Conservation (phyloP, 2,113 vertebrate genomes). For the Kryptolebias marmoratus region DNA sequence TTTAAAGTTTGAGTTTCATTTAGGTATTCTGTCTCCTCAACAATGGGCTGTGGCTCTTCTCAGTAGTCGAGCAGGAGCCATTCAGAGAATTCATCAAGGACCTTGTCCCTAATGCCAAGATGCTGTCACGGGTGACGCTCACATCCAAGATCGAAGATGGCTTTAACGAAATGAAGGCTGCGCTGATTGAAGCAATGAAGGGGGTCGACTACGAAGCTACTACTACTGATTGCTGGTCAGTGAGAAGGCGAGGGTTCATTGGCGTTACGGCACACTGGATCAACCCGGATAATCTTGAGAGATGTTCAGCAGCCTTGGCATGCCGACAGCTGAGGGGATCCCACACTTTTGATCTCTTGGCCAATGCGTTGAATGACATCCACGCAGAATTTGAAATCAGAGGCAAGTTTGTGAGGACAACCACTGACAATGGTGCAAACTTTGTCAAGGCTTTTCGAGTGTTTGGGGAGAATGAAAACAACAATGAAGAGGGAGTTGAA, state of each 20-base stretch:
- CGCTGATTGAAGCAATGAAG: neutral
- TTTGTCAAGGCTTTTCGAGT: neutral
- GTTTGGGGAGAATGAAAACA: neutral
- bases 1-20: no score
- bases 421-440: neutral
- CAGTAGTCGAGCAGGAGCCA: neutral
- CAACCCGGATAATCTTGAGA: no score
- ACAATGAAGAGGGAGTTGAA: slow-evolving; percentile 3
- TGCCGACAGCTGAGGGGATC: slow-evolving; percentile 4
- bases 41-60: neutral
- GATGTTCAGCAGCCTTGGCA: neutral
- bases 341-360: slow-evolving; percentile 1
- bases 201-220: neutral
- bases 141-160: no score
- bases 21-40: no score
- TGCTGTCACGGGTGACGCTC: no score
- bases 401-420: neutral
- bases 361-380: neutral
- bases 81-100: neutral
- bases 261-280: no score
- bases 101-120: no score
- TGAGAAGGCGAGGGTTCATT: slow-evolving; percentile 2
- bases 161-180: neutral
- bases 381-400: neutral
- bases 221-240: slow-evolving; percentile 1